Base-by-base conservation (phyloP, 2,113 vertebrate species). In the Muscicapa adusta region DNA sequence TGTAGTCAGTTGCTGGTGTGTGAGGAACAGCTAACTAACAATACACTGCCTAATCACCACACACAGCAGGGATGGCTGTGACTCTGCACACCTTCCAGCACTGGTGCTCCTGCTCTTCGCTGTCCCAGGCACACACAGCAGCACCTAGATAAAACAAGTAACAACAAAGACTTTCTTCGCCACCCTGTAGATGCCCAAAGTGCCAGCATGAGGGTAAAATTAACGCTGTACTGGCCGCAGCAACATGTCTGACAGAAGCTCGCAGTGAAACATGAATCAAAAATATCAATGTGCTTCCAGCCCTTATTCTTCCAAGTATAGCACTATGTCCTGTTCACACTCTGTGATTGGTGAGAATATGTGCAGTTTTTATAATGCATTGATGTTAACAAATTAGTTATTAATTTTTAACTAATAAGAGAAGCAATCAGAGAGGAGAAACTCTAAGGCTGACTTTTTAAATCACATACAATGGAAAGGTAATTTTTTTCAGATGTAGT, bases 31-130 rank as follows among this genome's bases (percentile, higher is more conserved):
- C 97, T 98, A 98, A 98, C 98, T 98, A 98, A 98, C 97, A 96
- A 81, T 97, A 98, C 97, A 98, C 98, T 98, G 97, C 98, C 98
- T 98, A n/a, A 98, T 96, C 97, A 96, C 94, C 98, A 90, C 88
- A 98, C 71, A 38, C 80, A 63, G 5, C 53, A 47, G 79, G 45
- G 70, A 58, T 28, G 45, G 25, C 17, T 2, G 6, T 5, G 14
- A 2, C 42, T 33, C 48, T 82, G 48, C 40, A 56, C 29, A 11
- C 36, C 22, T 26, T 62, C 45, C 81, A 42, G 5, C 19, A 20
- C 7, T 6, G 23, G 7, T 23, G 9, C 14, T 19, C 6, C 4
- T 77, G 16, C 53, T 76, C 63, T 29, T 50, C 34, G 17, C 8
- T 18, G 23, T 47, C 10, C 23, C 23, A 51, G 50, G 34, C 20